phyloP scores from a whole-genome alignment of 2,888 invertebrate species.

The Erpobdella octoculata region DNA sequence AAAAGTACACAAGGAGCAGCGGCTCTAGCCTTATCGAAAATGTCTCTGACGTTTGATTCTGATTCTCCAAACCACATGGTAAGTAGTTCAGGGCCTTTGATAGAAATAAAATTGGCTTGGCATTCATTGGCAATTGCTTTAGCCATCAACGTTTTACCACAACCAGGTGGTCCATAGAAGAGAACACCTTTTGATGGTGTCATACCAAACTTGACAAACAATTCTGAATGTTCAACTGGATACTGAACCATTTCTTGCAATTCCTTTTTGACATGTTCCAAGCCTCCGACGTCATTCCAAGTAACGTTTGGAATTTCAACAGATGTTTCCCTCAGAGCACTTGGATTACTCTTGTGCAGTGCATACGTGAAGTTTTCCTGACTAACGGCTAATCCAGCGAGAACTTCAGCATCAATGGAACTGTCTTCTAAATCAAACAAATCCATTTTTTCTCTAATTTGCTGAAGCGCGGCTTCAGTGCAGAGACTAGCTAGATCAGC shows the following conservation, averaged over 20 bases:
- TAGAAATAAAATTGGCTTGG: conserved; percentile 98
- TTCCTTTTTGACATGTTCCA: conserved; percentile 81
- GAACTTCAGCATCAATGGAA: conserved; percentile 94
- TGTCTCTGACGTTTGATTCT: conserved; percentile 96
- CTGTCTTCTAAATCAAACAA: conserved; percentile 98
- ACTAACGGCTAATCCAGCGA: conserved; percentile 91
- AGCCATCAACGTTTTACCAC: conserved; percentile 66
- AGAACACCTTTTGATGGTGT: conserved; percentile 98
- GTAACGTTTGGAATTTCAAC: conserved; percentile 96
- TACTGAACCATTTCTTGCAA: conserved; percentile 93
- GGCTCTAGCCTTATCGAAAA: conserved; percentile 81
- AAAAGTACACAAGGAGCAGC: conserved; percentile 98
- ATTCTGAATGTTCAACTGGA: conserved; percentile 98
- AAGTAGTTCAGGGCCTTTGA: conserved; percentile 88
- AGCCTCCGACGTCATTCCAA: conserved; percentile 94
- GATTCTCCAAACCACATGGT: conserved; percentile 99
- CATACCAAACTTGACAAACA: conserved; percentile 99
- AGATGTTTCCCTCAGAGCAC: conserved; percentile 93
- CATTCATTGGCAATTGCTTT: conserved; percentile 97
- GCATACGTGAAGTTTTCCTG: conserved; percentile 99
- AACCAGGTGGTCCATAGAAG: conserved; percentile 92
- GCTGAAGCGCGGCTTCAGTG: conserved; percentile 96
- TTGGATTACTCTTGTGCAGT: conserved; percentile 95
- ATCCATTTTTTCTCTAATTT: conserved; percentile 99
- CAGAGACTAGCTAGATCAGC: conserved; percentile 96